Base-by-base conservation (phyloP, 1,140 invertebrate species). In the Drosophila yakuba region DNA sequence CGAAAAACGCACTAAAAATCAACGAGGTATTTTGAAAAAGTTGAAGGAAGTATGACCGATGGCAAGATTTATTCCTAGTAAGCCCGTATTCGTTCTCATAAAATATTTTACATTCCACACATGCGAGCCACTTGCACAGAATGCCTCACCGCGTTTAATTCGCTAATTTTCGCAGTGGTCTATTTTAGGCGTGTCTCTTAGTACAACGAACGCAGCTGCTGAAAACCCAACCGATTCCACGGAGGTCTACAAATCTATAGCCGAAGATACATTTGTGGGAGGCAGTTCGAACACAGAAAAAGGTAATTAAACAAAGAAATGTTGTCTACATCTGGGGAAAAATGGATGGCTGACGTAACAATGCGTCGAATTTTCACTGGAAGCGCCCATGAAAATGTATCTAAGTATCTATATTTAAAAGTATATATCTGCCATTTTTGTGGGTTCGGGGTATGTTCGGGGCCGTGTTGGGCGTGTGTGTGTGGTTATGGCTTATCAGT, bases 201-300 rank as follows among this genome's bases (percentile, higher is more conserved):
- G 10, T 36, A 68, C 41, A 68, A 44, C 17, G 28, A 47, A 62
- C 41, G 48, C 58, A 66, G 67, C 66, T 39, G 47, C 59, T n/a
- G 45, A 59, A 11, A 20, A 3, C 17, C 6, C 28, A 12, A 4
- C 8, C 2, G 59, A 64, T 3, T 15, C 63, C 4, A 11, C 71
- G 11, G 84, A 88, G 25, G 41, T 88, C 11, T 88, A 89, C 25
- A 88, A 88, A 69, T 35, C 57, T 17, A 74, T 88, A 57, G 43
- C 54, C 5, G 83, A 89, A 39, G 84, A 88, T 23, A 89, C 41
- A 44, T 56, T 73, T 17, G 51, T 51, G 61, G 43, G 41, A 23
- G 74, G 20, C 25, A 80, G 32, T 41, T 47, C 54, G 39, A 74
- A n/a, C 35, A 52, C 48, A 17, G 41, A 45, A 36, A 77, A 67